Base-by-base conservation (phyloP, 2,113 vertebrate species). In the Bagarius yarrelli region DNA sequence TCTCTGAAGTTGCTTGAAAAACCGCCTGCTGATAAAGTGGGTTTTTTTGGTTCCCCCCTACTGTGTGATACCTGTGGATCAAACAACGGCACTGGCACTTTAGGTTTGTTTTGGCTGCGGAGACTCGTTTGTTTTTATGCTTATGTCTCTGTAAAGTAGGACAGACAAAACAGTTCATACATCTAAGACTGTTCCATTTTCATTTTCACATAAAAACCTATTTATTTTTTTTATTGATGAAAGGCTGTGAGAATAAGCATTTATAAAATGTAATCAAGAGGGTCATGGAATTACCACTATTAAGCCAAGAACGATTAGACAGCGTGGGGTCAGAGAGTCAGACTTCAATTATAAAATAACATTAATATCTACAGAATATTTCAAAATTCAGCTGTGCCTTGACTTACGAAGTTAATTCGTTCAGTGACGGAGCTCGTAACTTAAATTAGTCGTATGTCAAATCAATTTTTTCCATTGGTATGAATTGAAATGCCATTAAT, bases 151-250 rank as follows among this genome's bases (percentile, higher is more conserved):
- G 57, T 56, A 74, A 40, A 64, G 71, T 80, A 83, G 66, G 72
- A 34, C 36, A 52, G 79, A 52, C 69, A 40, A 78, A 78, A 74
- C 44, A 70, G 64, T 44, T 25, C 27, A 50, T 64, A 64, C 53
- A 52, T 76, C 59, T 50, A 56, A 75, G 53, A 75, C 78, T 59
- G 53, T 25, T 83, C 80, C 53, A 47, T 57, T 82, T 64, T 82
- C 70, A 50, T 79, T 60, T 60, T 70, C 76, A 61, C 34, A 64
- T 79, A 71, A 85, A 76, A 74, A 52, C 55, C 69, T 69, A 57
- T 76, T 79, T 81, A 85, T 82, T 55, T 76, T 79, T 66, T 60
- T 32, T 40, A 32, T 76, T 79, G 55, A 40, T 79, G 57, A 74
- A 82, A 72, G 56, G 47, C 76, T 81, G 59, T 64, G 69, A 34